Conservation (phyloP, 1,140 invertebrate genomes). For the Ridgeia piscesae region DNA sequence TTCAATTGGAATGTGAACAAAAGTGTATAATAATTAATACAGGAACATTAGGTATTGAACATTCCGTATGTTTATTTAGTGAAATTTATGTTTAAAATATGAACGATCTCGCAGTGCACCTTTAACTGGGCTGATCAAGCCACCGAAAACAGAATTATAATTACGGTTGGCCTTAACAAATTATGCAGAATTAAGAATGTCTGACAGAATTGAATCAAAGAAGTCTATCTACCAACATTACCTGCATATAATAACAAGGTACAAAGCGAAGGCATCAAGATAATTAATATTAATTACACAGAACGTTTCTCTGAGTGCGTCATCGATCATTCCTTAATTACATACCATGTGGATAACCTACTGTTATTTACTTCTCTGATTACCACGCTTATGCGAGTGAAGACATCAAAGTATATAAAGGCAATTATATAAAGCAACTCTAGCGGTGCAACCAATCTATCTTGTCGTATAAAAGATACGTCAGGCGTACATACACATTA, state of each 20-base stretch:
- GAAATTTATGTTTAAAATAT: no score
- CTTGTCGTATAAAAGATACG: background rate
- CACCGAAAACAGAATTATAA: no score
- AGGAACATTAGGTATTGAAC: no score
- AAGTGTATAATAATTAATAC: no score
- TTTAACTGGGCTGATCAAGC: no score
- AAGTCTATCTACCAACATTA: background rate
- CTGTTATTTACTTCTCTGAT: background rate
- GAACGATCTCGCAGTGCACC: no score
- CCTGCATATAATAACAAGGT: background rate
- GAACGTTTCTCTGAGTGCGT: background rate
- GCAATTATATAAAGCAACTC: background rate
- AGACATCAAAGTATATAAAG: background rate
- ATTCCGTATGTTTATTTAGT: no score
- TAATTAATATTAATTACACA: background rate
- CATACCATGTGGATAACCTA: background rate
- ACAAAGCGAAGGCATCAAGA: background rate
- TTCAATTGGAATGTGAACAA: no score
- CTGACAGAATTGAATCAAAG: background rate
- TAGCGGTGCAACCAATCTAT: background rate
- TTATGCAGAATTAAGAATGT: background rate
- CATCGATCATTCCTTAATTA: background rate
- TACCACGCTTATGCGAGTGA: background rate
- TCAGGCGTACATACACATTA: background rate
- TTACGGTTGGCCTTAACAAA: background rate